phyloP scores from a whole-genome alignment of 2,113 vertebrate species.

The Casuarius casuarius region DNA sequence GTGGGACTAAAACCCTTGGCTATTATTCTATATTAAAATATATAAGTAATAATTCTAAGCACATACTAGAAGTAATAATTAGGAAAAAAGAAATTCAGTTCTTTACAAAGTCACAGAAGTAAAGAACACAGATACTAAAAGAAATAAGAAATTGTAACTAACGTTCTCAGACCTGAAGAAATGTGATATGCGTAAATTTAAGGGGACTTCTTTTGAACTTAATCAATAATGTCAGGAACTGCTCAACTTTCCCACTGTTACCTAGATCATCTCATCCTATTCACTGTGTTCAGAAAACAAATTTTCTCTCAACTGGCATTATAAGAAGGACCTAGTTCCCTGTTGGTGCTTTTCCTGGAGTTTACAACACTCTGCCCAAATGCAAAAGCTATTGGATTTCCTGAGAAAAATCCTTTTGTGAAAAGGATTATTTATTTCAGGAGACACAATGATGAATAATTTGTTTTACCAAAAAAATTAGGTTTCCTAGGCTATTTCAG shows the following conservation, averaged over 20 bases:
- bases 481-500: not conserved
- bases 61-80: not conserved
- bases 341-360: not conserved
- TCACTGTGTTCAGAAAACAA: not conserved
- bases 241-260: not conserved
- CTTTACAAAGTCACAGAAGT: not conserved
- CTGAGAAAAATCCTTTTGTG: not conserved
- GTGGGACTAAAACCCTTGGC: not conserved
- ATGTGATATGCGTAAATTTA: not conserved
- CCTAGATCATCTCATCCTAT: not conserved
- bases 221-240: not conserved
- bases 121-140: not conserved
- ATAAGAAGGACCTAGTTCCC: not conserved
- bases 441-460: not conserved
- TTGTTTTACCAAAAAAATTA: not conserved
- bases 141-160: not conserved
- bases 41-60: not conserved
- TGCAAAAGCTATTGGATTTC: not conserved
- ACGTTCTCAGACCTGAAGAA: not conserved
- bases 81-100: not conserved
- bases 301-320: not conserved
- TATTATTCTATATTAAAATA: not conserved
- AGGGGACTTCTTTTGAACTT: accelerated
- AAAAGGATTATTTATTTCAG: not conserved
- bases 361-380: not conserved